Conservation (phyloP, 2,888 invertebrate species). For the Bembecia ichneumoniformis region DNA sequence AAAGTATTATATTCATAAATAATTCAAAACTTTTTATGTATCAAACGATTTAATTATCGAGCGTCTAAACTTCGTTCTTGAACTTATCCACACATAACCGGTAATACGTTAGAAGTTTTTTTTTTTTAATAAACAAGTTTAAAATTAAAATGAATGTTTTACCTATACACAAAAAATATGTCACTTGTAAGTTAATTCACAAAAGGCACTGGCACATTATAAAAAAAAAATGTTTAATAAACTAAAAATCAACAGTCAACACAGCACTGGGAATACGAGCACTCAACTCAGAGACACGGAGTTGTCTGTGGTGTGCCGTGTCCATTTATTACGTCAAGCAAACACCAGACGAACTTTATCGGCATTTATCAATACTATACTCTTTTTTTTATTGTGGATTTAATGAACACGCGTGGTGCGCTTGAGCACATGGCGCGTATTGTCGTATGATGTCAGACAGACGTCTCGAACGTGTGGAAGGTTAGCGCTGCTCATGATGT, state of each 20-base stretch:
- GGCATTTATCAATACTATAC: neutral
- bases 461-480: no score
- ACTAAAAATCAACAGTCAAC: neutral
- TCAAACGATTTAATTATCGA: no score
- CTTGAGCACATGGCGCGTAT: neutral
- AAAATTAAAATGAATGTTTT: neutral
- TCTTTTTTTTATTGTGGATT: neutral
- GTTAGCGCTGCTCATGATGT: no score
- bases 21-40: no score
- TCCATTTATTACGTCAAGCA: neutral
- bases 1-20: no score
- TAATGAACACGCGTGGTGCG: neutral
- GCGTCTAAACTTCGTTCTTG: no score
- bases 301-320: neutral
- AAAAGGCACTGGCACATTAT: neutral
- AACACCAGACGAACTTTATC: neutral
- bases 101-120: no score
- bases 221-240: neutral
- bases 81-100: no score
- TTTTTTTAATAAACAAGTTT: neutral
- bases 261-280: neutral
- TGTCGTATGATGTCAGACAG: neutral
- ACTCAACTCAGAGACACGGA: neutral
- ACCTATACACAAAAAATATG: neutral
- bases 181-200: neutral